These are phyloP conservation scores for Agapostemon virescens DNA, from an alignment of 2,888 invertebrate species.

Conservation along the genomic window DNA sequence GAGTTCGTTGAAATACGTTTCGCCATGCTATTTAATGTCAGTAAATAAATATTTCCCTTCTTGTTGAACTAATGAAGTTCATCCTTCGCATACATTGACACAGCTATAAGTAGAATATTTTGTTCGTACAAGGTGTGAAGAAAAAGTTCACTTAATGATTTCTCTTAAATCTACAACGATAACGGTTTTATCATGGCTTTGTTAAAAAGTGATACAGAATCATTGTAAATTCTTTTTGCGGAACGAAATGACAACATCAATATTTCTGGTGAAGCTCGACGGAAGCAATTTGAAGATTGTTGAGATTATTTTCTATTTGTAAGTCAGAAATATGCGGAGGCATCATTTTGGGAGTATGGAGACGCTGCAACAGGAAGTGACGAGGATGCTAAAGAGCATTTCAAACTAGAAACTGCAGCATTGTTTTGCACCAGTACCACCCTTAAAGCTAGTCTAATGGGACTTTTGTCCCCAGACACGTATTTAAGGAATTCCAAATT, in stretches of 20 bases:
- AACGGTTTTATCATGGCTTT: no score
- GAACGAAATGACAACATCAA: no score
- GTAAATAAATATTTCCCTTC: neutral
- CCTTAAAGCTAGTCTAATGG: neutral
- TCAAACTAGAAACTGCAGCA: slow-evolving; percentile 5
- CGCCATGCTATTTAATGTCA: neutral
- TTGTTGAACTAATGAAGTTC: neutral
- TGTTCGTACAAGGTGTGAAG: neutral
- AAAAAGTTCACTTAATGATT: neutral
- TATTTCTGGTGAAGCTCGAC: no score
- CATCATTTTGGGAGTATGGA: neutral
- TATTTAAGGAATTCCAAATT: neutral
- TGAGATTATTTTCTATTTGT: no score
- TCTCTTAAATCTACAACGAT: no score
- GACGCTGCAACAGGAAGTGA: neutral
- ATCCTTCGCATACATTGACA: neutral
- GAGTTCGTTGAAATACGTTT: neutral
- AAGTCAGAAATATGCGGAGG: no score
- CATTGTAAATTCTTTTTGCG: no score
- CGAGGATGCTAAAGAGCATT: neutral
- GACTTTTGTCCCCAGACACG: neutral
- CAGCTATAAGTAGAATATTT: neutral
- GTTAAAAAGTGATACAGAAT: no score
- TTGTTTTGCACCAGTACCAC: slow-evolving; percentile 1
- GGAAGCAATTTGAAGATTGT: no score